These are phyloP conservation scores for Gyps fulvus DNA, from an alignment of 2,113 vertebrate species.

Conservation along the genomic window DNA sequence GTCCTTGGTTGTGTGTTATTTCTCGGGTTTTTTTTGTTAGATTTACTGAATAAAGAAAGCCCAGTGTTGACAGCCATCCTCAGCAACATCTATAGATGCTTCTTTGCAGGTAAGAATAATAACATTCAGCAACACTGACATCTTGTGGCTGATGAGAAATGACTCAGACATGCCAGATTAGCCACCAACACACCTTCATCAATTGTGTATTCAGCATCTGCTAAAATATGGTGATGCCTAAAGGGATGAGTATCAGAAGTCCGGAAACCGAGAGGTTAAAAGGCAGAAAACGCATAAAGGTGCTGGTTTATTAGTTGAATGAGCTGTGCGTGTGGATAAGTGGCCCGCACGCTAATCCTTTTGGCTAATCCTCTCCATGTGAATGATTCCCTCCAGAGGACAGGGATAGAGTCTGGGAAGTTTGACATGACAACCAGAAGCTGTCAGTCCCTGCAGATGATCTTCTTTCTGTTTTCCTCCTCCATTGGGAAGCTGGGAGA, in stretches of 20 bases:
- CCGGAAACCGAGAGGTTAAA: neutral
- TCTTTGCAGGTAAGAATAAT: slow-evolving; percentile 1
- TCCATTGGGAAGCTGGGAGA: neutral
- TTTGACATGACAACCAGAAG: neutral
- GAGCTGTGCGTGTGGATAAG: slow-evolving; percentile 8
- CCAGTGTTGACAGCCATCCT: neutral
- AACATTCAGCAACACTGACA: slow-evolving; percentile 65
- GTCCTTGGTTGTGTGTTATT: neutral
- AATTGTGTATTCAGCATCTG: neutral
- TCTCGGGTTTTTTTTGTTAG: neutral
- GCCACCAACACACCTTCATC: neutral
- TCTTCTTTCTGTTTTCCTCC: neutral
- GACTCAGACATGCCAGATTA: neutral
- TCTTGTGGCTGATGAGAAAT: slow-evolving; percentile 55
- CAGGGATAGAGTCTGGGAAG: neutral
- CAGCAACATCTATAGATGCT: neutral
- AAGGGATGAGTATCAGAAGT: neutral
- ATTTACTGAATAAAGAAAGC: neutral
- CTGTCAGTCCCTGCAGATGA: neutral
- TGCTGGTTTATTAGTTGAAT: neutral
- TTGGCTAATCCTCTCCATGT: neutral
- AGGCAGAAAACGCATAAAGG: neutral
- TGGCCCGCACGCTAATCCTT: neutral
- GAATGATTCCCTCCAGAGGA: slow-evolving; percentile 36
- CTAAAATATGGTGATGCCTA: neutral